Percentiles rank a stretch among this genome's conserved stretches.
Evolutionary conservation across 1,140 invertebrate species (phyloP).

Genomic region (Euura lappo): DNA sequence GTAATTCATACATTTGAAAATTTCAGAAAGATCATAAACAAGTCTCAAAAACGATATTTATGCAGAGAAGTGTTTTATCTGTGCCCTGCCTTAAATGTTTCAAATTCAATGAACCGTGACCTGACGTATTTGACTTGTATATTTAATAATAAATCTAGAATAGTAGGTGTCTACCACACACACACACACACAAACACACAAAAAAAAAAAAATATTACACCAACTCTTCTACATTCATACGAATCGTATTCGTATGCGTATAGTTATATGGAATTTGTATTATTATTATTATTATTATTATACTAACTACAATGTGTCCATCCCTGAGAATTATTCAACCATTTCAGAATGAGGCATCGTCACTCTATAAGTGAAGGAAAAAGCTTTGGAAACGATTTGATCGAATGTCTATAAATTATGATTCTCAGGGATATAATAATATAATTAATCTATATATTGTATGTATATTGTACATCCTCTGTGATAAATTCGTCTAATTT

Average conservation of each 20-base stretch:
- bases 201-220: slow-evolving; percentile 18
- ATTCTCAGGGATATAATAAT: slow-evolving; percentile 18
- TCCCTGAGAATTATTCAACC: not conserved
- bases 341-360: no score
- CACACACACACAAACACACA: slow-evolving; percentile 26
- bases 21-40: not conserved
- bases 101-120: slow-evolving; percentile 42
- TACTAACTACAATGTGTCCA: not conserved
- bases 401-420: no score
- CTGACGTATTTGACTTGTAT: slow-evolving; percentile 40
- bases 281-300: not conserved
- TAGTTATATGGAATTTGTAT: slow-evolving; percentile 5
- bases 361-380: no score
- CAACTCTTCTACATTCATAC: slow-evolving; percentile 17
- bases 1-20: not conserved
- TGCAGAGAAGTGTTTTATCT: slow-evolving; percentile 36
- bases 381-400: no score
- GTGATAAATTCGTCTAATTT: slow-evolving; percentile 51
- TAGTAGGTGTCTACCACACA: slow-evolving; percentile 36
- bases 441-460: slow-evolving; percentile 24
- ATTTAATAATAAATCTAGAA: slow-evolving; percentile 34
- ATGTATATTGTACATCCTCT: slow-evolving; percentile 45
- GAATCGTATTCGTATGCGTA: not conserved
- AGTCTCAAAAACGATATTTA: not conserved
- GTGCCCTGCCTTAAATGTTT: slow-evolving; percentile 29